Conservation (phyloP, 2,797 vertebrate species). For the Falco berigora region DNA sequence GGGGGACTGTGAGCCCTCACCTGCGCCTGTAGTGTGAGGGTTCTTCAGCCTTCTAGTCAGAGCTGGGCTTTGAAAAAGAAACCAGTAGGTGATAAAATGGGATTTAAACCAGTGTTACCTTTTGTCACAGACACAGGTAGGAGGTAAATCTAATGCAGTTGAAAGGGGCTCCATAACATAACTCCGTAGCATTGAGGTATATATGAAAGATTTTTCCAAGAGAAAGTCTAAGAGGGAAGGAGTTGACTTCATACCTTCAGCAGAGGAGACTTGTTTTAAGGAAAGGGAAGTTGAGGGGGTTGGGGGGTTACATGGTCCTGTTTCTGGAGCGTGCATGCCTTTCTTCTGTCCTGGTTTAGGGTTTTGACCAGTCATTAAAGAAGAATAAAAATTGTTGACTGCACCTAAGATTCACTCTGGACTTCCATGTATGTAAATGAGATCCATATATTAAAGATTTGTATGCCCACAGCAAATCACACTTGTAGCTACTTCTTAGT, state of each 20-base stretch:
- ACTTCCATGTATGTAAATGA: neutral
- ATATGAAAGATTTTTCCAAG: neutral
- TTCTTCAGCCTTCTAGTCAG: neutral
- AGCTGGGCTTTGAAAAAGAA: neutral
- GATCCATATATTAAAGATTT: neutral
- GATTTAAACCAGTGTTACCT: neutral
- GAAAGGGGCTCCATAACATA: neutral
- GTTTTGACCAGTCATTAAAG: neutral
- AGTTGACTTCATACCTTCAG: neutral
- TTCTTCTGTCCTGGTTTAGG: neutral
- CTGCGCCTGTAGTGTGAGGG: neutral
- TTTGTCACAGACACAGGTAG: neutral
- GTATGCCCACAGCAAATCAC: neutral
- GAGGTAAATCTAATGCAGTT: neutral
- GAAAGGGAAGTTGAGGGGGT: neutral
- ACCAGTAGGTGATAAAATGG: neutral
- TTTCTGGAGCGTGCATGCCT: neutral
- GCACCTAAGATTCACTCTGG: neutral
- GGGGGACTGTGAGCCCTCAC: neutral
- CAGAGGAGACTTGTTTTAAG: neutral
- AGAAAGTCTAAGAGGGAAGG: neutral
- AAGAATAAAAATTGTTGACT: neutral
- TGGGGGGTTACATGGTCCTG: neutral
- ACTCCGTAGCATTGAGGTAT: neutral
- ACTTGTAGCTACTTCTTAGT: neutral